Evolutionary conservation across 2,797 vertebrate species (phyloP).

Genomic region (Hypotaenidia philippensis): DNA sequence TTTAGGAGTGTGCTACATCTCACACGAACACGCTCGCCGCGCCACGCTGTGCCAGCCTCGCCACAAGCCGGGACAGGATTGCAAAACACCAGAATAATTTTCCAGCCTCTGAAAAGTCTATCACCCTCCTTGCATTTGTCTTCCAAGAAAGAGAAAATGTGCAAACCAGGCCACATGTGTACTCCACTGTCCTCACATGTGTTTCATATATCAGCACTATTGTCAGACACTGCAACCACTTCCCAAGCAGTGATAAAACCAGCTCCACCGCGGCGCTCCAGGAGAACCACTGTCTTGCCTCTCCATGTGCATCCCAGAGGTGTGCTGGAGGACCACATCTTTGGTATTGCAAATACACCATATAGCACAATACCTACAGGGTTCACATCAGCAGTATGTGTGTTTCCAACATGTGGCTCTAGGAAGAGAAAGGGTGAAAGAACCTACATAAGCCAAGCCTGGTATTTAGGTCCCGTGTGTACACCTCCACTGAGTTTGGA

Average conservation of each 20-base stretch:
- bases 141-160: constrained; percentile 18
- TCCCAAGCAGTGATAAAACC: constrained; percentile 15
- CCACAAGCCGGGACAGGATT: background rate
- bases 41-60: background rate
- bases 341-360: background rate
- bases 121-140: constrained; percentile 16
- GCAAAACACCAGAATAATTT: constrained; percentile 5
- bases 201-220: constrained; percentile 8
- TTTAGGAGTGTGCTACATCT: background rate
- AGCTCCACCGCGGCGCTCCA: background rate
- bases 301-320: background rate
- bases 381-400: rapidly evolving
- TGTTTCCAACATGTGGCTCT: background rate
- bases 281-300: background rate
- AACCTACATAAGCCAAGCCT: background rate
- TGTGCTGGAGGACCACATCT: background rate
- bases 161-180: constrained; percentile 12
- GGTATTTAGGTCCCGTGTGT: background rate
- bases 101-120: background rate
- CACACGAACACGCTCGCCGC: rapidly evolving
- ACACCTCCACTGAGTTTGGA: background rate
- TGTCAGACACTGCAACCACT: constrained; percentile 1
- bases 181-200: background rate
- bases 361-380: background rate
- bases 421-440: background rate